A percentile compares a stretch with the other conserved stretches of the same genome.
These are phyloP conservation scores for Drosophila acutilabella DNA, from an alignment of 2,888 invertebrate genomes.

Conservation along the genomic window DNA sequence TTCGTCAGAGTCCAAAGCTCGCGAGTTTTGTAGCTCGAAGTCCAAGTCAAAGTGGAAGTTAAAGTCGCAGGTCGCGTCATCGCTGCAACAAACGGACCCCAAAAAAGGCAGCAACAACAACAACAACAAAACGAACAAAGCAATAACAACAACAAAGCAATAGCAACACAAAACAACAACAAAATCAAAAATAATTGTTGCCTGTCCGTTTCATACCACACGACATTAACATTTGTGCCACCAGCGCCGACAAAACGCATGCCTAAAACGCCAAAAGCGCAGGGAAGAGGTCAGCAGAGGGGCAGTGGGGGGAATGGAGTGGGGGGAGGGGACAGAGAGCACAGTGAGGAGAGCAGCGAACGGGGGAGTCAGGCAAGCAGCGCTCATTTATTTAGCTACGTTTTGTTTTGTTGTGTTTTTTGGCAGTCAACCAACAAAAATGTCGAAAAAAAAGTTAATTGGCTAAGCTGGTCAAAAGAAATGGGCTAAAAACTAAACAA, in stretches of 20 bases:
- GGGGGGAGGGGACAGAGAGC: conserved; percentile 6
- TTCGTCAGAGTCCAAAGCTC: conserved; percentile 15
- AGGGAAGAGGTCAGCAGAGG: neutral
- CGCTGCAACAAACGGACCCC: conserved; percentile 19
- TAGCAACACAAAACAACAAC: conserved; percentile 8
- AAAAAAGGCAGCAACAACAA: conserved; percentile 27
- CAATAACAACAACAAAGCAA: conserved; percentile 11
- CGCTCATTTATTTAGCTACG: conserved; percentile 35
- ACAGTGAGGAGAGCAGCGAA: neutral
- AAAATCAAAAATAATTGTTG: conserved; percentile 47
- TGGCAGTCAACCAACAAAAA: conserved; percentile 47
- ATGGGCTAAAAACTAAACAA: neutral
- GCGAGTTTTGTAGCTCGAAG: conserved; percentile 10
- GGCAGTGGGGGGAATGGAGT: neutral
- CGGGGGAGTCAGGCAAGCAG: conserved; percentile 3
- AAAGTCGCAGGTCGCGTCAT: conserved; percentile 42
- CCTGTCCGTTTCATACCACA: conserved; percentile 48
- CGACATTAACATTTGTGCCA: conserved; percentile 72
- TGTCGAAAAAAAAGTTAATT: conserved; percentile 17
- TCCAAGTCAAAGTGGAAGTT: conserved; percentile 32
- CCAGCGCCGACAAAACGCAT: conserved; percentile 54
- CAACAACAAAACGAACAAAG: conserved; percentile 6
- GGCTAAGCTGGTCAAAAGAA: neutral
- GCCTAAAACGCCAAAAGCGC: conserved; percentile 16
- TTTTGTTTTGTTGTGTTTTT: conserved; percentile 27